Evolutionary conservation across 37 sponge, comb jelly and placozoan species (phyloP).

Genomic region (Chondrilla cf. caribensis): DNA sequence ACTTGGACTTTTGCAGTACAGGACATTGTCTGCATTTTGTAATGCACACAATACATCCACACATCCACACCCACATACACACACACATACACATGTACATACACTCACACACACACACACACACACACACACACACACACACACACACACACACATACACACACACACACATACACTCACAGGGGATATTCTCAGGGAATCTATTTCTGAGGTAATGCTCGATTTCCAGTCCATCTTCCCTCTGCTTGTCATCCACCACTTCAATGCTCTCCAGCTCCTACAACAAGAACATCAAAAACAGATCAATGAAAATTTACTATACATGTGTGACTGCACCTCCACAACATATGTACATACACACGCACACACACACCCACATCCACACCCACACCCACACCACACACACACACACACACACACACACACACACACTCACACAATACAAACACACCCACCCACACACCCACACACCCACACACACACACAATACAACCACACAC

Average conservation of each 20-base stretch:
- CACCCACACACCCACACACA: no score
- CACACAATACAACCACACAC: constrained; percentile 28
- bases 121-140: no score
- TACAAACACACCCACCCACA: no score
- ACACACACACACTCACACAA: background rate
- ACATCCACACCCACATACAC: background rate
- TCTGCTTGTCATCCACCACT: background rate
- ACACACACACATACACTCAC: constrained; percentile 44
- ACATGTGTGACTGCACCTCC: background rate
- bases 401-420: background rate
- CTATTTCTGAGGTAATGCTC: constrained; percentile 58
- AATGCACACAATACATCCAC: no score
- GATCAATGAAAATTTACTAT: no score
- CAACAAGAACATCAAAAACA: background rate
- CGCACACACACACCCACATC: no score
- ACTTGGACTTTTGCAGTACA: no score
- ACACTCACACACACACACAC: no score
- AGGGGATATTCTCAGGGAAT: constrained; percentile 48
- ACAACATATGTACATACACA: no score
- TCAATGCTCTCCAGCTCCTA: constrained; percentile 9
- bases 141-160: background rate
- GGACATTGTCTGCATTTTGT: no score
- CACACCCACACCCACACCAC: constrained; percentile 13
- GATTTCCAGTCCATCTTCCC: background rate
- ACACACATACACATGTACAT: background rate